Evolutionary conservation across 2,888 invertebrate species (phyloP), one percentile per base, ranked within the genome.

Genomic region (Asteroscopus sphinx): DNA sequence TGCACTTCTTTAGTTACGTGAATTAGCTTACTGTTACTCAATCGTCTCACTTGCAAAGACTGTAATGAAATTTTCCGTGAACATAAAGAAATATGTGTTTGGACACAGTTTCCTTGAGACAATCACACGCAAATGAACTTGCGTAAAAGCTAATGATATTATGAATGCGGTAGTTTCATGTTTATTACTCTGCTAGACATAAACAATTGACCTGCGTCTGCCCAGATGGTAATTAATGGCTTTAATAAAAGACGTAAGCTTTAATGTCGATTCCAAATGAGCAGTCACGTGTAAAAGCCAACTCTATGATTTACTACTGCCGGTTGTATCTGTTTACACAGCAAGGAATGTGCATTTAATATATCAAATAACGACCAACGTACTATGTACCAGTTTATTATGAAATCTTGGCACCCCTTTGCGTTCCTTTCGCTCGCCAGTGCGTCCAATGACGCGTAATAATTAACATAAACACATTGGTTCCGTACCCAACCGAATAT

Each of bases 391-490:
- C 40, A 21, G 12, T 47, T 33, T 30, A 46, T 57, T 55, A n/a
- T 52, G 6, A 39, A 60, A 44, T 52, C 47, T 65, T 68, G 59
- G 55, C 74, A 77, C 39, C 67, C 58, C 51, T 54, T 16, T 17
- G n/a, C 44, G 49, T 66, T 51, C 45, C 28, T 51, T 52, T 54
- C 25, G 56, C 40, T 40, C 51, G 61, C 32, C 59, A 72, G 39
- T 63, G 70, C 54, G 56, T 64, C 68, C 71, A 76, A 69, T 65
- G 79, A 65, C 77, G 82, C 85, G 85, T 85, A 88, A 89, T 88
- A 86, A 90, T 84, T 77, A 78, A 79, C 79, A 78, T 77, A 87
- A 86, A 87, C 84, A 86, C 72, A 75, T 68, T 62, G 51, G 46
- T 62, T 56, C 62, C 64, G 55, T 53, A 55, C 73, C 62, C 61